A percentile compares a stretch with the other conserved stretches of the same genome.
phyloP scores from a whole-genome alignment of 2,888 invertebrate genomes.

The Neoitamus cyanurus region DNA sequence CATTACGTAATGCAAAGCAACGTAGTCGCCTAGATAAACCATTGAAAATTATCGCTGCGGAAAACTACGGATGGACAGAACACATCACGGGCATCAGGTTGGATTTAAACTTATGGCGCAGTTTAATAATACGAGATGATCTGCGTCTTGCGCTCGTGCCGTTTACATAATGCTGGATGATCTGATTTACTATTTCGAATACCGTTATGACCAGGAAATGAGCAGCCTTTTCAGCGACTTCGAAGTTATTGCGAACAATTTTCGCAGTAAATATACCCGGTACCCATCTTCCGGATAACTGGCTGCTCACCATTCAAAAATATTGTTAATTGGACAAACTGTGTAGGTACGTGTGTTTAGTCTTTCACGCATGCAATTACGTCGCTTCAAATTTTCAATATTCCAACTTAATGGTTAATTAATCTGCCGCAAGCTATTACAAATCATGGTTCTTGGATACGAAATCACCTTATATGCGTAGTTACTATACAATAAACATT shows the following conservation, averaged over 20 bases:
- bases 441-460: not conserved
- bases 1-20: slow-evolving; percentile 7
- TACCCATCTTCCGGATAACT: not conserved
- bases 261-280: not conserved
- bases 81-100: slow-evolving; percentile 7
- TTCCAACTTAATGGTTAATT: not conserved
- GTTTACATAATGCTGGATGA: not conserved
- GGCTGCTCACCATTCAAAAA: not conserved
- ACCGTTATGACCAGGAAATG: not conserved
- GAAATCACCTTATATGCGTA: not conserved
- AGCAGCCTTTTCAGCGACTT: not conserved
- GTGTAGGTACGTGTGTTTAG: not conserved
- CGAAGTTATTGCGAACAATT: not conserved
- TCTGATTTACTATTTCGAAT: slow-evolving; percentile 1
- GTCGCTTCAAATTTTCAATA: not conserved
- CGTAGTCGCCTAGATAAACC: not conserved
- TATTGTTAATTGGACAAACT: not conserved
- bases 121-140: slow-evolving; percentile 9
- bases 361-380: not conserved
- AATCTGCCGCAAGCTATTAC: not conserved
- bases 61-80: slow-evolving; percentile 11
- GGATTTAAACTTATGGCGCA: not conserved
- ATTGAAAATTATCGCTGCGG: slow-evolving; percentile 3
- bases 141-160: not conserved
- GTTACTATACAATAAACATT: not conserved